Conservation (phyloP, 2,797 vertebrate species). For the Sebastes variabilis region DNA sequence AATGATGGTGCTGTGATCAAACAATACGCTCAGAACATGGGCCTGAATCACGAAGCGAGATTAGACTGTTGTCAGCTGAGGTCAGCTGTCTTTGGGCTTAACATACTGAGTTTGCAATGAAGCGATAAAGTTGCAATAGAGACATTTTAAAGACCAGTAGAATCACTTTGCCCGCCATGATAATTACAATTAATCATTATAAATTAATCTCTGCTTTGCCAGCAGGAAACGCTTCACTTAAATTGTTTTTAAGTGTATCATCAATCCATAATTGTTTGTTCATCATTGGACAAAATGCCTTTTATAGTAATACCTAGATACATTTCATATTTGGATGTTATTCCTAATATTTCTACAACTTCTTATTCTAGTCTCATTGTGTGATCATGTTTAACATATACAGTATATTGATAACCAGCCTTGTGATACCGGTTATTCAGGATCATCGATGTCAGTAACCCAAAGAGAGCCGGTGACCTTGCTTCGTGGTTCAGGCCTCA, state of each 20-base stretch:
- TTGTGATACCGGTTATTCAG: not conserved
- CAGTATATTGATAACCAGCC: not conserved
- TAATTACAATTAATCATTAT: not conserved
- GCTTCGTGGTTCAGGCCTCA: slow-evolving; percentile 21
- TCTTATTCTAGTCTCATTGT: not conserved
- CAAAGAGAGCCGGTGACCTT: not conserved
- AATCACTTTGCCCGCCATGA: not conserved
- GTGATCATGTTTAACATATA: not conserved
- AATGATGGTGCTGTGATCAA: slow-evolving; percentile 40
- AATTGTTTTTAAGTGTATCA: not conserved
- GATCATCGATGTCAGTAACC: not conserved
- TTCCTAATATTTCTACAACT: not conserved
- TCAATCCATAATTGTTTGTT: not conserved
- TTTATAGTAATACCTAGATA: not conserved
- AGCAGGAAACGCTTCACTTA: not conserved
- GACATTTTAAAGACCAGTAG: not conserved
- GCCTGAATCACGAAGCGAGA: slow-evolving; percentile 39
- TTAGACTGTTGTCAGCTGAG: not conserved
- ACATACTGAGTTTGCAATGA: not conserved
- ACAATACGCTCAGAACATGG: slow-evolving; percentile 5
- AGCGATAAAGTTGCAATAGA: not conserved
- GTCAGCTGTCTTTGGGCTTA: slow-evolving; percentile 5
- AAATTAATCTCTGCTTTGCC: not conserved
- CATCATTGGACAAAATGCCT: not conserved
- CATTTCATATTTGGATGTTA: not conserved